Evolutionary conservation across 1,140 invertebrate genomes (phyloP).

Genomic region (Hypothenemus hampei): DNA sequence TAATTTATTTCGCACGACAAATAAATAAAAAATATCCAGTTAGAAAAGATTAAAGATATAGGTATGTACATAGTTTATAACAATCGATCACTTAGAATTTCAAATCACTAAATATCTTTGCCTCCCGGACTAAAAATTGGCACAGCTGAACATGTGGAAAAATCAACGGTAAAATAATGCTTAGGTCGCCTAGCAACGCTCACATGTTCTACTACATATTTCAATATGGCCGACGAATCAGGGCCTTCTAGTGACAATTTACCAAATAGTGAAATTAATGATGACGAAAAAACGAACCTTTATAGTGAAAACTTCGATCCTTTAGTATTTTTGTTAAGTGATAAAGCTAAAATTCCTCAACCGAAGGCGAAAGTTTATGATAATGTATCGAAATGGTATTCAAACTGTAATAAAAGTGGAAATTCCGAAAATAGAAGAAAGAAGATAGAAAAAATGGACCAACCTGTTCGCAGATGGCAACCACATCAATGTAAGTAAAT

Average conservation of each 20-base stretch:
- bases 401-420: conserved; percentile 31
- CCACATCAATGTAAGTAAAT: conserved; percentile 51
- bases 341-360: conserved; percentile 50
- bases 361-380: conserved; percentile 55
- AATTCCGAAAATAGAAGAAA: conserved; percentile 13
- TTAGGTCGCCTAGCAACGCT: conserved; percentile 6
- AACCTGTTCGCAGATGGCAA: conserved; percentile 38
- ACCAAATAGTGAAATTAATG: not conserved
- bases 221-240: conserved; percentile 8
- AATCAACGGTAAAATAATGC: no score
- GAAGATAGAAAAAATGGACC: conserved; percentile 18
- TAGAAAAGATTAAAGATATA: no score
- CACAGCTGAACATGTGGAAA: no score
- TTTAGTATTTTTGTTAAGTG: conserved; percentile 57
- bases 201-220: conserved; percentile 5
- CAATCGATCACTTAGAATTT: no score
- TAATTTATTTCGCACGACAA: no score
- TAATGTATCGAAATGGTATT: conserved; percentile 56
- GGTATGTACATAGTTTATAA: no score
- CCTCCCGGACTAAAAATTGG: no score
- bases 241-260: conserved; percentile 3
- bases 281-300: conserved; percentile 58
- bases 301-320: conserved; percentile 63
- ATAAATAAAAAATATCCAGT: no score
- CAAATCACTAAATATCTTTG: no score